These are phyloP conservation scores for Trochalopteron elliotii DNA, from an alignment of 2,113 vertebrate species.

Conservation along the genomic window DNA sequence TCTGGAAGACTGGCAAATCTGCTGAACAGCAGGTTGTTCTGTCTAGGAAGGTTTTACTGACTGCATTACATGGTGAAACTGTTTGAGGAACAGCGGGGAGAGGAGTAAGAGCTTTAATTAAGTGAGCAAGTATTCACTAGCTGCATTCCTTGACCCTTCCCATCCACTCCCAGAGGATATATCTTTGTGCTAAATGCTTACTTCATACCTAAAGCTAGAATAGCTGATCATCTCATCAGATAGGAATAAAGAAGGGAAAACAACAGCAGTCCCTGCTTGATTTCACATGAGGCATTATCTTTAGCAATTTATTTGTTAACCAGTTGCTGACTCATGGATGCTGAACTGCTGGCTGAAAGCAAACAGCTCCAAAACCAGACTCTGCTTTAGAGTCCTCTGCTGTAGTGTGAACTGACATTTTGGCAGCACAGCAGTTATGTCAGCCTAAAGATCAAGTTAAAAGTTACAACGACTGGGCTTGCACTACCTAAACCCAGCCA, in stretches of 20 bases:
- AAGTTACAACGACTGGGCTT: not conserved
- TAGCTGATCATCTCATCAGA: not conserved
- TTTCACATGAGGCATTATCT: not conserved
- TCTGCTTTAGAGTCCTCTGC: not conserved
- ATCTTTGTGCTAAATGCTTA: not conserved
- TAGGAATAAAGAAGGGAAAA: not conserved
- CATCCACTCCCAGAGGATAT: not conserved
- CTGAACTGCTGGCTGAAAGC: not conserved
- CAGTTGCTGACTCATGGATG: not conserved
- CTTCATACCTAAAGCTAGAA: not conserved
- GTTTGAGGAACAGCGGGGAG: not conserved
- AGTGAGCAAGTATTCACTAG: not conserved
- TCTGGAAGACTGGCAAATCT: not conserved
- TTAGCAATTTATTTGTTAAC: not conserved
- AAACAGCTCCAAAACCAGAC: not conserved
- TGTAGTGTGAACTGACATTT: not conserved
- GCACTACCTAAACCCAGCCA: not conserved
- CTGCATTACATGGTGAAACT: not conserved
- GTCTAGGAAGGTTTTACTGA: not conserved
- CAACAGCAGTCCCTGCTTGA: not conserved
- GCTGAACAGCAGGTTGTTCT: not conserved
- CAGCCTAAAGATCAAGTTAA: not conserved
- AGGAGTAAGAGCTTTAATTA: not conserved
- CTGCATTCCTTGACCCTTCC: not conserved
- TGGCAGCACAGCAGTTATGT: not conserved